Evolutionary conservation across 2,797 vertebrate species (phyloP), one percentile per base, ranked within the genome.

Genomic region (Eutrigla gurnardus): DNA sequence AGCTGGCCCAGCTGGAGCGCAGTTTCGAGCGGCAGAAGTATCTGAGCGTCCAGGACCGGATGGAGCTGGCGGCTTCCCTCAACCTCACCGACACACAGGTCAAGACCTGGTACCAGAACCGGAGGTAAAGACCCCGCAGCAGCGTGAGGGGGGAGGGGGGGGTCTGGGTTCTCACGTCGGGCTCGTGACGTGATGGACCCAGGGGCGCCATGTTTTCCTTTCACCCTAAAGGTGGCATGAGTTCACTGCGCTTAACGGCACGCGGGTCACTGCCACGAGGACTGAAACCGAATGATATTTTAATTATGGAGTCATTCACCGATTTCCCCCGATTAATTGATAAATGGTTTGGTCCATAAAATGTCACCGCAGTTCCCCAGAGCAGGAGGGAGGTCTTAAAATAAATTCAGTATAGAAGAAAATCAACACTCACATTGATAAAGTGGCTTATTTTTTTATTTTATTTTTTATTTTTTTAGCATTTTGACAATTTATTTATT

Each of bases 41-140:
- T 90, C 95, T 99, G 93, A 98, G 97, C 73, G 98, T 99, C 65
- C 98, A 99, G 93, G 98, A 99, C 94, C 95, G 98, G 73, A 99
- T 99, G 98, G 98, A 99, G 87, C 95, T 99, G 83, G 98, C 98
- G 7, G 97, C 97, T 15, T 98, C 97, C 2, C 98, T 99, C 89
- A 98, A 98, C 95, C 97, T 99, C 88, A 98, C 97, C 32, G 98
- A 99, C 96, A 99, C 98, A 33, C 98, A 99, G 93, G 98, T 99
- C 90, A 99, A 99, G 93, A 99, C 98, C 88, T 99, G 98, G 98
- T 99, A 99, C 95, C 98, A 99, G 95, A 99, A 99, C 95, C 93
- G 98, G 85, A 98, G 97, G 97, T 99, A 94, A 95, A 55, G 36
- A 25, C 65, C 3, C 43, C 14, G 18, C 14, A 35, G 35, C 64